phyloP scores from a whole-genome alignment of 2,888 invertebrate genomes.

The Malachius bipustulatus region DNA sequence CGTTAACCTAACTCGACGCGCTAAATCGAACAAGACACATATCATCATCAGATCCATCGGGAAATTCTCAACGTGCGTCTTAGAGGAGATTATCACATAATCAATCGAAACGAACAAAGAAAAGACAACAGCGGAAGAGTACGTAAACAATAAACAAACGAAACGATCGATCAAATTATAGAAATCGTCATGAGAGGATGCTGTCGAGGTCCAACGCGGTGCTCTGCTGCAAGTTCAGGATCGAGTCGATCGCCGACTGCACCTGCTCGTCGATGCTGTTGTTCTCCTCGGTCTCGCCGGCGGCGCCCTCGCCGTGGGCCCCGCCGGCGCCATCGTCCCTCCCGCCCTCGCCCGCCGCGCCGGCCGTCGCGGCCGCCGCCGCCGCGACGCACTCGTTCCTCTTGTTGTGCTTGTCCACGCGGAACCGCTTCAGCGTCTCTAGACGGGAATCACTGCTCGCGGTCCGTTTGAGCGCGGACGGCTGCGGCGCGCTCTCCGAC shows the following conservation, averaged over 20 bases:
- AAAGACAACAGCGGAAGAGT: constrained; percentile 6
- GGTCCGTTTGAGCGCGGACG: constrained; percentile 26
- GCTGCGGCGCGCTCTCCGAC: constrained; percentile 13
- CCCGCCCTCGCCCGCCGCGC: constrained; percentile 4
- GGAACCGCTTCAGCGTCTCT: constrained; percentile 35
- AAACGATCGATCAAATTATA: too few species aligned
- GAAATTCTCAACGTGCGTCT: not conserved
- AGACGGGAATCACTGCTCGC: constrained; percentile 32
- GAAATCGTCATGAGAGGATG: constrained; percentile 38
- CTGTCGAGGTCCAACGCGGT: constrained; percentile 34
- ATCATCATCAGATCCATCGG: too few species aligned
- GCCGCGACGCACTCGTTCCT: constrained; percentile 19
- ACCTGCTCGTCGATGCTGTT: constrained; percentile 66
- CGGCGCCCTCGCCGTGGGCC: constrained; percentile 3
- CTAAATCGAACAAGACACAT: too few species aligned
- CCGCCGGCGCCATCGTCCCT: constrained; percentile 2
- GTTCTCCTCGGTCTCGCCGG: constrained; percentile 29
- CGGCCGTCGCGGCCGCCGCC: constrained; percentile 15
- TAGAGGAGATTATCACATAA: not conserved
- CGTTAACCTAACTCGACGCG: too few species aligned
- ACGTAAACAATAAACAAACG: too few species aligned
- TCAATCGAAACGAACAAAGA: constrained; percentile 5
- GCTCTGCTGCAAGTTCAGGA: constrained; percentile 54
- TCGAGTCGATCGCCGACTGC: constrained; percentile 69
- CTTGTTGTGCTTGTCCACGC: constrained; percentile 34